Evolutionary conservation across 2,888 invertebrate species (phyloP), one percentile per base, ranked within the genome.

Genomic region (Zele albiditarsus): DNA sequence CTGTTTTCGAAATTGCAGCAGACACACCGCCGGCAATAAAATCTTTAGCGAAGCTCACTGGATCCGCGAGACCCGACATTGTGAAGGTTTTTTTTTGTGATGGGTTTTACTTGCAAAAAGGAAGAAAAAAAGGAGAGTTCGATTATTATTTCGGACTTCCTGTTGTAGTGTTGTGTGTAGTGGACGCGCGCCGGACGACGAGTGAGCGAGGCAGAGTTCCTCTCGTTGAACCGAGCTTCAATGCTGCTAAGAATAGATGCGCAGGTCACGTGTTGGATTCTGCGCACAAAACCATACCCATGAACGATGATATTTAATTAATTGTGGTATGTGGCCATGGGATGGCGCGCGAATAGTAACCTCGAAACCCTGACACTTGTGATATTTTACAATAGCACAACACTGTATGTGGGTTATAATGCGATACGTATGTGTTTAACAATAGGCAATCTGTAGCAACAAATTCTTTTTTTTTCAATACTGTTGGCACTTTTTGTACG

Each of bases 1-100:
- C 94, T 63, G 98, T 98, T 90, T 98, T 98, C 70, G 98, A 97
- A 81, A 97, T 93, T 60, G 97, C 98, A 42, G 98, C 98, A 62
- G 98, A 95, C 67, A 97, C 92, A 80, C 98, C 98, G 83, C 98
- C 98, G 80, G 97, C 97, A 77, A 95, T 88, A 88, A 97, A 97
- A 91, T 97, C 98, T 91, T 97, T 96, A 83, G 94, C 87, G 89
- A 97, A 97, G 89, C 94, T 93, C 90, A 95, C 91, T 88, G 96
- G 95, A 93, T 97, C 97, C 82, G 91, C 88, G 80, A 91, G 87
- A 82, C 88, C 88, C 83, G 90, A 87, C 88, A 90, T 88, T 84
- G 85, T 89, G 78, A 76, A 80, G 53, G 69, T 76, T 74, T 49
- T 75, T 70, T 80, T 79, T 77, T 80, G 72, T 79, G 71, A 78